Base-by-base conservation (phyloP, 2,797 vertebrate genomes). In the Notolabrus celidotus region DNA sequence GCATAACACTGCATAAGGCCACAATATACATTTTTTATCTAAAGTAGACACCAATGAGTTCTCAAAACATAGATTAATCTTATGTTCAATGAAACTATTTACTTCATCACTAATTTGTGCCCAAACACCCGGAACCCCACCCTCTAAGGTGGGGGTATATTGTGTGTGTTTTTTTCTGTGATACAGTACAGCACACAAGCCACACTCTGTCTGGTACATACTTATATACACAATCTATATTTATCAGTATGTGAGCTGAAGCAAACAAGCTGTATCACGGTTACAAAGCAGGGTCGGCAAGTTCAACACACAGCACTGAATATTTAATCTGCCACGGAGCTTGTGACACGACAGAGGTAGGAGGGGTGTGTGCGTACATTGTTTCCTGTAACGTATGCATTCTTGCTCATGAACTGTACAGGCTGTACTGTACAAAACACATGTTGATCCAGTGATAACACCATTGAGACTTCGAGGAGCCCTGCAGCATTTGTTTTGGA, bases 371-470 rank as follows among this genome's bases (percentile, higher is more conserved):
- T 3, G 12, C 42, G 42, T 33, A 31, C 59, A 80, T 23, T 58
- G 50, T 55, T 69, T 57, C 42, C 41, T 78, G 54, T 53, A 67
- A 29, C 1, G 7, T 50, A 62, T 55, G 52, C 60, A 52, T 76
- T 76, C 64, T 60, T 68, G 29, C 27, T 67, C 29, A 12, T 38
- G 71, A 51, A 41, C 50, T 50, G 73, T 19, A 71, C 57, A 51
- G 27, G 42, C 55, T 67, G 67, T 67, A 49, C 71, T 56, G 47
- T 59, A 53, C 64, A 39, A 16, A 16, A 52, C 41, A 53, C 16
- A 22, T 67, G 53, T 34, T 53, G 17, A 55, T 25, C 29, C 2
- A n/a, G 50, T 22, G 23, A 42, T 42, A 15, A 45, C 46, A n/a
- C 17, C 47, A 27, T 50, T 38, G 34, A 53, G 29, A 29, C 29